Conservation (phyloP, 2,113 vertebrate species). For the Sylvietta virens region DNA sequence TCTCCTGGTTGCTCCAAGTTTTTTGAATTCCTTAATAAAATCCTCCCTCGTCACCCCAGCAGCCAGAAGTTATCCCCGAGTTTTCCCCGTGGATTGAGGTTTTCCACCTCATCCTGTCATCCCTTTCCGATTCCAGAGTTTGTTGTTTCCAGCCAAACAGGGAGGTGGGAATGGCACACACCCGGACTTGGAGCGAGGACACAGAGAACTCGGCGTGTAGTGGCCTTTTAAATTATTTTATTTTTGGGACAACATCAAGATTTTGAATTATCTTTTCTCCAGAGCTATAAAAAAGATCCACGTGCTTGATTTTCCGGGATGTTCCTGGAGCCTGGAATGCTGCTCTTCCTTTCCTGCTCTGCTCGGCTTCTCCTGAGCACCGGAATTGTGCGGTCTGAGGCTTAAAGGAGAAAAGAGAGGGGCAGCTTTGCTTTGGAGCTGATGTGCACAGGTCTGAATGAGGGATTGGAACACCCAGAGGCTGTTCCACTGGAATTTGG, state of each 20-base stretch:
- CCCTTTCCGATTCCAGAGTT: neutral
- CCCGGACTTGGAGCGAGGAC: neutral
- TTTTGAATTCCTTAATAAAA: neutral
- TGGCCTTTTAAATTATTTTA: accelerated
- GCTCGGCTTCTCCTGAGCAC: neutral
- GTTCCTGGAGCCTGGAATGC: neutral
- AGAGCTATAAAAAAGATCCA: neutral
- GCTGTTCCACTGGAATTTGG: too few species aligned
- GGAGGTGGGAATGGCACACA: too few species aligned
- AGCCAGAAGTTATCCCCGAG: neutral
- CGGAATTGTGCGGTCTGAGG: neutral
- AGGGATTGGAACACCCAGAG: neutral
- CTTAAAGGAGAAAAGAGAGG: neutral
- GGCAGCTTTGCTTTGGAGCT: neutral
- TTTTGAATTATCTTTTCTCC: neutral
- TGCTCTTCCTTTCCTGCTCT: neutral
- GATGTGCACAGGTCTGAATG: too few species aligned
- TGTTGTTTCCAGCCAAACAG: neutral
- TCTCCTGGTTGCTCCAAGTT: neutral
- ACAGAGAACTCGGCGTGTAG: accelerated
- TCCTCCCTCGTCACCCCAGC: neutral
- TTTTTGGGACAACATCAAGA: too few species aligned
- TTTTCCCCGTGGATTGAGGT: neutral
- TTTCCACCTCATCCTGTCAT: neutral
- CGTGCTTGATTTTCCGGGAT: neutral